phyloP scores from a whole-genome alignment of 2,888 invertebrate species.

The Portevinia maculata region DNA sequence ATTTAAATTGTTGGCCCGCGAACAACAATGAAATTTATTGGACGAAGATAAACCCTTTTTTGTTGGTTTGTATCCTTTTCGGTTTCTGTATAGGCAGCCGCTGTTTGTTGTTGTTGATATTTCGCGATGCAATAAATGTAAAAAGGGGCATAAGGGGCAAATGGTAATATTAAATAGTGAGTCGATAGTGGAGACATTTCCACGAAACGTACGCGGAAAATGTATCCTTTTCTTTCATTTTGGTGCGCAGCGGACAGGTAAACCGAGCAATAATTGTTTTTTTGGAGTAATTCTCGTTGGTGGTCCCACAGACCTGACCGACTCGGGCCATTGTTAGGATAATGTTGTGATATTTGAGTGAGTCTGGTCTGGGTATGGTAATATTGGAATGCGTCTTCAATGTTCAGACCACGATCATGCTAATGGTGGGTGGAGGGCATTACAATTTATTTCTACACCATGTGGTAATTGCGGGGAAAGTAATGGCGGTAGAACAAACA shows the following conservation, averaged over 20 bases:
- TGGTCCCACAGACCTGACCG: slow-evolving; percentile 60
- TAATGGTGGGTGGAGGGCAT: slow-evolving; percentile 44
- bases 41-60: slow-evolving; percentile 55
- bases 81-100: not conserved
- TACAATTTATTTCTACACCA: slow-evolving; percentile 38
- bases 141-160: slow-evolving; percentile 60
- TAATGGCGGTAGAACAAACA: not conserved
- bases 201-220: slow-evolving; percentile 54
- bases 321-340: slow-evolving; percentile 38
- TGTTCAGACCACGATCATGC: slow-evolving; percentile 20
- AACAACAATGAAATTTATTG: slow-evolving; percentile 61
- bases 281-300: slow-evolving; percentile 59
- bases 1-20: slow-evolving; percentile 71
- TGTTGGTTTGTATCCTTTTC: slow-evolving; percentile 40
- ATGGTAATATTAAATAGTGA: slow-evolving; percentile 24
- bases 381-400: slow-evolving; percentile 23
- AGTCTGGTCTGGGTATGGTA: slow-evolving; percentile 13
- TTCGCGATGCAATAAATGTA: slow-evolving; percentile 69
- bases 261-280: slow-evolving; percentile 65
- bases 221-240: slow-evolving; percentile 27
- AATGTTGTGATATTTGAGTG: not conserved
- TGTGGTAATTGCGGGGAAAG: slow-evolving; percentile 38
- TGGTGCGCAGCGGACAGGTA: slow-evolving; percentile 42
- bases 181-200: slow-evolving; percentile 46
- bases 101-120: slow-evolving; percentile 58